Conservation (phyloP, 2,888 invertebrate genomes). For the Amiota communis region DNA sequence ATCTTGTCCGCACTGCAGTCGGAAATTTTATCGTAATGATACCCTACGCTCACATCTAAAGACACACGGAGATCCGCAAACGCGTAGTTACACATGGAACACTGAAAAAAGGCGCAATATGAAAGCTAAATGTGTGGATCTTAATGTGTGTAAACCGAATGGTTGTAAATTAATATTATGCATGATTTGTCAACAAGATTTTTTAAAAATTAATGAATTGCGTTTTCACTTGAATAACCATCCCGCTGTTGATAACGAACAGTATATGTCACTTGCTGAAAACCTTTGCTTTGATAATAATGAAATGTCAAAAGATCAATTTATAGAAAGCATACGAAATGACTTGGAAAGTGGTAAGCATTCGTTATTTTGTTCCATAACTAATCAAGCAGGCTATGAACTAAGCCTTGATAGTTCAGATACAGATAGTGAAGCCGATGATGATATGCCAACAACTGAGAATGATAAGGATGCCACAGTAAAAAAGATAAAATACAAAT, state of each 20-base stretch:
- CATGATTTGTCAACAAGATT: constrained; percentile 71
- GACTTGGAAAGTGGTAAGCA: constrained; percentile 58
- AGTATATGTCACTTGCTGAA: constrained; percentile 50
- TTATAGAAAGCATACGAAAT: constrained; percentile 52
- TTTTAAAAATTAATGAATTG: constrained; percentile 65
- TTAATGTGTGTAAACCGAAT: constrained; percentile 67
- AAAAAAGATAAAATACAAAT: constrained; percentile 51
- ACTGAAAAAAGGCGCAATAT: constrained; percentile 39
- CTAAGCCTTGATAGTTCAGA: constrained; percentile 65
- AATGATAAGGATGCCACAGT: constrained; percentile 23
- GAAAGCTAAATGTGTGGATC: constrained; percentile 57
- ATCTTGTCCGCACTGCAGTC: constrained; percentile 65
- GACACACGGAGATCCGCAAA: constrained; percentile 68
- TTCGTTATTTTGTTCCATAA: constrained; percentile 70
- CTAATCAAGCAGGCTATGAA: constrained; percentile 70
- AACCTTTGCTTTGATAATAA: constrained; percentile 66
- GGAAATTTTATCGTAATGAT: constrained; percentile 60
- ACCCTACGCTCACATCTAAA: constrained; percentile 59
- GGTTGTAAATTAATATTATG: constrained; percentile 70
- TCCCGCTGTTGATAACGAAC: constrained; percentile 54
- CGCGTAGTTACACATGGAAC: background rate
- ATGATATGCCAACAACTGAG: constrained; percentile 40
- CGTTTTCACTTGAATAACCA: constrained; percentile 67
- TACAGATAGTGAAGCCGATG: constrained; percentile 55
- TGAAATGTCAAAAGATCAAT: constrained; percentile 48